phyloP scores from a whole-genome alignment of 2,888 invertebrate species.

The Harpagoxenus sublaevis region DNA sequence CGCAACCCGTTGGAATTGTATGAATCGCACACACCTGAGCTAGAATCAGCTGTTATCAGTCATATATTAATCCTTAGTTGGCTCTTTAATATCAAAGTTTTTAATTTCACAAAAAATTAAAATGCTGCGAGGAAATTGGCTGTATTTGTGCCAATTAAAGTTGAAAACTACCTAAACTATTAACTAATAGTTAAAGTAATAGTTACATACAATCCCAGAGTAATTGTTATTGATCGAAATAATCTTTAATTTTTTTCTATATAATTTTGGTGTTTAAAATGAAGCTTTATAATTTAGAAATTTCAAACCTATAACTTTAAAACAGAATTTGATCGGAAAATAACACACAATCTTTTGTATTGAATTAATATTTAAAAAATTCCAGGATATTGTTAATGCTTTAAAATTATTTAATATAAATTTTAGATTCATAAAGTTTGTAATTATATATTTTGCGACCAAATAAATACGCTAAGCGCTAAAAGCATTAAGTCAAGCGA shows the following conservation, averaged over 20 bases:
- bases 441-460: not conserved
- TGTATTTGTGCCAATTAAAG: not conserved
- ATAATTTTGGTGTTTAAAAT: not conserved
- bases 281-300: not conserved
- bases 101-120: constrained; percentile 3
- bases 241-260: not conserved
- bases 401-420: constrained; percentile 11
- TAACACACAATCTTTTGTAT: not conserved
- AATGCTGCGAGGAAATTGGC: not conserved
- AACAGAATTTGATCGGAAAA: not conserved
- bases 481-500: not conserved
- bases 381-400: not conserved
- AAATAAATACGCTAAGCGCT: not conserved
- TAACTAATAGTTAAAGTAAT: not conserved
- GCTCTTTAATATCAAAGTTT: not conserved
- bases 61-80: constrained; percentile 38
- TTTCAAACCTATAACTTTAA: not conserved
- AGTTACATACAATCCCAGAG: not conserved
- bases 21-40: constrained; percentile 48
- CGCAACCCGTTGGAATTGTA: constrained; percentile 53
- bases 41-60: constrained; percentile 60
- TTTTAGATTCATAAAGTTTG: not conserved
- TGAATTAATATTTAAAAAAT: not conserved
- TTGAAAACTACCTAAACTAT: not conserved
- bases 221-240: not conserved